Conservation (phyloP, 64 coral and sea anemone genomes). For the Catalaphyllia jardinei region DNA sequence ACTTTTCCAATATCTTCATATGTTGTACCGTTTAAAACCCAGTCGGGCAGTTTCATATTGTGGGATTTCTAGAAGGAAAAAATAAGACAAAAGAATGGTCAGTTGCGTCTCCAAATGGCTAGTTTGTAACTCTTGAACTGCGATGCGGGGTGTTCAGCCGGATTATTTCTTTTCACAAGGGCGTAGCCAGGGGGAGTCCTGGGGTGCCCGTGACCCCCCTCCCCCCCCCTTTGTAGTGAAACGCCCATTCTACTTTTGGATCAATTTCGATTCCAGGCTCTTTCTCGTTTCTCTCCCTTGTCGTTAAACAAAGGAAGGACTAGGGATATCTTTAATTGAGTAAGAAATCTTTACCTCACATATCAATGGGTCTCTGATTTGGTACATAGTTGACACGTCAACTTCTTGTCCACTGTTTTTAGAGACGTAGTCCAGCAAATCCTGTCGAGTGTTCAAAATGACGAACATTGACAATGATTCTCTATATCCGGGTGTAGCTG, state of each 20-base stretch:
- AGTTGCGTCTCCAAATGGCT: background rate
- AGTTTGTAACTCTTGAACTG: background rate
- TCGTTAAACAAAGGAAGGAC: too few relatives aligned
- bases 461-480: background rate
- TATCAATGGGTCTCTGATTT: conserved; percentile 18
- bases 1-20: background rate
- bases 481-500: background rate
- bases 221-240: too few relatives aligned
- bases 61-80: conserved; percentile 3
- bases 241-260: too few relatives aligned
- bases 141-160: too few relatives aligned
- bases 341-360: background rate
- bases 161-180: too few relatives aligned
- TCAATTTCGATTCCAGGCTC: too few relatives aligned
- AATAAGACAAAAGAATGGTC: background rate
- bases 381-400: background rate
- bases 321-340: background rate
- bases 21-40: conserved; percentile 13
- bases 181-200: too few relatives aligned
- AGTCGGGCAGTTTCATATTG: background rate
- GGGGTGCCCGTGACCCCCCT: too few relatives aligned
- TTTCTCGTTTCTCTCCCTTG: too few relatives aligned
- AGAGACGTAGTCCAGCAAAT: conserved; percentile 14
- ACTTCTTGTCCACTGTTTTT: background rate
- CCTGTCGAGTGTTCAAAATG: background rate